Evolutionary conservation across 1,140 invertebrate species (phyloP).

Genomic region (Batillaria attramentaria): DNA sequence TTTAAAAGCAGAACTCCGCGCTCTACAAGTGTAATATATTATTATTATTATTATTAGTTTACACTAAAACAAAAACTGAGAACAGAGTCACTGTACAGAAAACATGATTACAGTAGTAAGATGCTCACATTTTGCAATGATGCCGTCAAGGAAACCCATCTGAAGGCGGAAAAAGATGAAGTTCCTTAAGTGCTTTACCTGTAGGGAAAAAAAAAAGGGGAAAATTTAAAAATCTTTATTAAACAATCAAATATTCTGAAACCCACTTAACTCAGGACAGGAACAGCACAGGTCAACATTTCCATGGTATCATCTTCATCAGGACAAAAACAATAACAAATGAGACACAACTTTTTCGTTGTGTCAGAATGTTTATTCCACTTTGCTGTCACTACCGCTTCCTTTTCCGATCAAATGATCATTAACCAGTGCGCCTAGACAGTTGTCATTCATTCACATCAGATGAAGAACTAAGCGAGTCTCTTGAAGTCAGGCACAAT

Average conservation of each 20-base stretch:
- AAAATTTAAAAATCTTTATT: neutral
- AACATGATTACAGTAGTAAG: too few species aligned
- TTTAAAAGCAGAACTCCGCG: too few species aligned
- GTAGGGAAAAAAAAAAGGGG: constrained; percentile 44
- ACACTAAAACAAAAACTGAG: neutral
- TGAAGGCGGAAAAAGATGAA: constrained; percentile 93
- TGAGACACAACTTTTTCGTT: too few species aligned
- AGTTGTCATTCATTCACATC: too few species aligned
- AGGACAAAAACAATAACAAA: neutral
- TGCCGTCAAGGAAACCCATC: constrained; percentile 96
- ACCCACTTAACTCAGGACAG: neutral
- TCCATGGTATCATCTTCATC: neutral
- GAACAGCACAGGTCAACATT: neutral
- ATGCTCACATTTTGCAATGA: constrained; percentile 96
- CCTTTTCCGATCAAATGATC: too few species aligned
- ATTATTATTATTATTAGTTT: too few species aligned
- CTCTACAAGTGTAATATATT: too few species aligned
- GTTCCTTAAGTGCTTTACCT: constrained; percentile 85
- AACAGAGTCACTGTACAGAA: neutral
- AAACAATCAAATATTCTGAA: neutral
- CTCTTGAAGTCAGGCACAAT: too few species aligned
- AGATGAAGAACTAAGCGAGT: too few species aligned
- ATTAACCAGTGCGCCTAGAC: too few species aligned
- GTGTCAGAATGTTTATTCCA: too few species aligned
- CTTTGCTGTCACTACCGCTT: too few species aligned